Evolutionary conservation across 2,797 vertebrate genomes (phyloP).

Genomic region (Gallinago solitaria): DNA sequence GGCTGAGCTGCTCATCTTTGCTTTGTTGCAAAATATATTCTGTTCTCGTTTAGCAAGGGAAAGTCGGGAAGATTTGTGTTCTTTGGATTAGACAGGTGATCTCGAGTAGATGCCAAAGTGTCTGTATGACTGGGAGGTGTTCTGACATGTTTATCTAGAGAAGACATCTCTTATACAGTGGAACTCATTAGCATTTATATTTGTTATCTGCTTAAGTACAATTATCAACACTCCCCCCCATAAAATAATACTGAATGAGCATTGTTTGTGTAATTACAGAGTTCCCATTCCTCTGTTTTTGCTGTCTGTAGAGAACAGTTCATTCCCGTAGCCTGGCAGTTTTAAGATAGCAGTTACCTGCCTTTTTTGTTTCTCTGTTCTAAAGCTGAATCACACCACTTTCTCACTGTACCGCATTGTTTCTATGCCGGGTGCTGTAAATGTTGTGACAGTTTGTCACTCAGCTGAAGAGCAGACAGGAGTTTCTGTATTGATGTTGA

Average conservation of each 20-base stretch:
- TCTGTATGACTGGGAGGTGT: slow-evolving; percentile 59
- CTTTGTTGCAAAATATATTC: slow-evolving; percentile 37
- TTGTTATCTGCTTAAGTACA: slow-evolving; percentile 67
- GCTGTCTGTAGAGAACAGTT: background rate
- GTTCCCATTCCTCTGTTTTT: background rate
- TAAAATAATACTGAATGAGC: slow-evolving; percentile 34
- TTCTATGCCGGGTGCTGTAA: background rate
- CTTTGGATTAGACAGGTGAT: slow-evolving; percentile 58
- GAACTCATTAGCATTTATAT: slow-evolving; percentile 71
- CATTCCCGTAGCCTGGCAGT: background rate
- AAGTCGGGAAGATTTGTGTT: slow-evolving; percentile 38
- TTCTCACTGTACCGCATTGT: background rate
- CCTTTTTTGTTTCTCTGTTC: background rate
- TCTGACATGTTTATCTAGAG: slow-evolving; percentile 69
- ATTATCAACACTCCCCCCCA: slow-evolving; percentile 51
- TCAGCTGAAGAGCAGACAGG: background rate
- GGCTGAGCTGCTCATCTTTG: background rate
- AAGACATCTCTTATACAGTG: slow-evolving; percentile 68
- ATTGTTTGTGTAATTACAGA: slow-evolving; percentile 39
- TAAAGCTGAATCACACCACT: background rate
- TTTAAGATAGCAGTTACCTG: background rate
- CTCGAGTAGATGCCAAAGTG: slow-evolving; percentile 52
- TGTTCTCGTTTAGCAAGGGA: slow-evolving; percentile 16
- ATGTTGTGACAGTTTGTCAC: slow-evolving; percentile 1
- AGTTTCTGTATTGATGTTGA: background rate